Evolutionary conservation across 2,888 invertebrate genomes (phyloP).

Genomic region (Cremastinae sp.): DNA sequence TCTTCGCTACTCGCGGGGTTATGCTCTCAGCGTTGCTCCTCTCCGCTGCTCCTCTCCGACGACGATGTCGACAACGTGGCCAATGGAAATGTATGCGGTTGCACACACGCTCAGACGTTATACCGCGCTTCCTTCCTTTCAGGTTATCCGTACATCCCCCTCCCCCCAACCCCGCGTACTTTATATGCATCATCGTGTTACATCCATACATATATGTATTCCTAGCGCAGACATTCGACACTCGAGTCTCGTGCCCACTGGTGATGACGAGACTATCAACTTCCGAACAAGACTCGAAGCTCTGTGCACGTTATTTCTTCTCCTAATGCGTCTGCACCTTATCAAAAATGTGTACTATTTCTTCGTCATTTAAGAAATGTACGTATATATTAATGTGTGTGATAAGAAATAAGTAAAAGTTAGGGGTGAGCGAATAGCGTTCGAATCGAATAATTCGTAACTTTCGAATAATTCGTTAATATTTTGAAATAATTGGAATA

Average conservation of each 20-base stretch:
- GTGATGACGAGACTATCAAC: constrained; percentile 7
- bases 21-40: constrained; percentile 7
- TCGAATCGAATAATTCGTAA: too few species aligned
- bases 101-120: constrained; percentile 4
- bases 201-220: too few species aligned
- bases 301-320: background rate
- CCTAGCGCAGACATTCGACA: too few species aligned
- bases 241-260: constrained; percentile 48
- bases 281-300: too few species aligned
- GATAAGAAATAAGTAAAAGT: background rate
- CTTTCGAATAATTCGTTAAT: too few species aligned
- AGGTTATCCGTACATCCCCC: too few species aligned
- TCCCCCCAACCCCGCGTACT: too few species aligned
- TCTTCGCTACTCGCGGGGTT: constrained; percentile 14
- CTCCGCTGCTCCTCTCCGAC: background rate
- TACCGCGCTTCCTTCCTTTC: constrained; percentile 7
- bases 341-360: too few species aligned
- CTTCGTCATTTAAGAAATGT: too few species aligned
- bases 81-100: constrained; percentile 12
- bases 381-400: background rate
- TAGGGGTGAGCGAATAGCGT: background rate
- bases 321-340: too few species aligned
- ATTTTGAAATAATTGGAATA: too few species aligned
- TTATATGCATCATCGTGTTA: constrained; percentile 3
- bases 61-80: constrained; percentile 37